Evolutionary conservation across 2,888 invertebrate genomes (phyloP), one percentile per base, ranked within the genome.

Genomic region (Coelinius sp.): DNA sequence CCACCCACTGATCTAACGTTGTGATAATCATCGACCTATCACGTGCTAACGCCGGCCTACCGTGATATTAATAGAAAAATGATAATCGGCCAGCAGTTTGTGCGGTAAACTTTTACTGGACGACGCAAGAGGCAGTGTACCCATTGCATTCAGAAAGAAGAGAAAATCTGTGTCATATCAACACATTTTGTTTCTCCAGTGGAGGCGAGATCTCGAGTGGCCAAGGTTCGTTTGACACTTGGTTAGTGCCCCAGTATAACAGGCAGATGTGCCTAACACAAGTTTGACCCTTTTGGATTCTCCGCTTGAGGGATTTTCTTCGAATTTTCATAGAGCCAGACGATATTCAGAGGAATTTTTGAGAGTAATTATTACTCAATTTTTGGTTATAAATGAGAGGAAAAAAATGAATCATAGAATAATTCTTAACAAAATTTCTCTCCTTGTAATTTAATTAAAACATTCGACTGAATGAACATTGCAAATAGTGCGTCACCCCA

Each of bases 241-340:
- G 72, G 70, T 75, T 44, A 38, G 56, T 67, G 68, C 24, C 41
- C 22, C 35, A 52, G 31, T 17, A 31, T 53, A 69, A 64, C 56
- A 41, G 69, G 69, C 59, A 35, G 69, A 67, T 35, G 49, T 38
- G 66, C 53, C 65, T 46, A 41, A 64, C 35, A 52, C 75, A 31
- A 5, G 79, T 79, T 83, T 82, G 82, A 82, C 82, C 83, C 81
- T 80, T 81, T 76, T 78, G 73, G 77, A 79, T 80, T 80, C 68
- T 65, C 27, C 74, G 81, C 78, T 77, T 66, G 70, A 77, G 79
- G 81, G 79, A 79, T 81, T 82, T 73, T 79, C 79, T 3, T 77
- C 75, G 81, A 81, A 83, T 82, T 81, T 82, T 81, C 80, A 81
- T 80, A 81, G 80, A 78, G 78, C 77, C 78, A 80, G 80, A 81